Evolutionary conservation across 2,113 vertebrate genomes (phyloP), one percentile per base, ranked within the genome.

Genomic region (Tor tambroides): DNA sequence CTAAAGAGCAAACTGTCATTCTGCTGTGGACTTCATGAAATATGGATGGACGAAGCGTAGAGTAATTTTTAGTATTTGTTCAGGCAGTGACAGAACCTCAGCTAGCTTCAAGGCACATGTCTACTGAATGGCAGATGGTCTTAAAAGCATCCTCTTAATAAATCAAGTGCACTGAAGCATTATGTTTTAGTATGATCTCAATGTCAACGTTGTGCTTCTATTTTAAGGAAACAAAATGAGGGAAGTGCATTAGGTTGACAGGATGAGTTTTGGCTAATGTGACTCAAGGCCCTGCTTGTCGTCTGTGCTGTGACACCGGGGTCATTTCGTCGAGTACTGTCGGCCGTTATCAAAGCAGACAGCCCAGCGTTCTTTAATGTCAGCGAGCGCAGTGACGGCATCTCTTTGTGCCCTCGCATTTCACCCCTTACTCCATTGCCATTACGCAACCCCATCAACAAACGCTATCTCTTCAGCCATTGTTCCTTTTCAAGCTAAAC

Each of bases 211-310:
- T 61, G 1, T 5, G 78, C 75, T 85, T 79, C 78, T 86, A 77
- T 86, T 87, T 84, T 30, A 21, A 78, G 78, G 89, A 56, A 63
- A 8, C 78, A 90, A 89, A 91, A 92, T 56, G 85, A 76, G 85
- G 87, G 91, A 93, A 90, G 91, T 84, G 90, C 91, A 94, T 93
- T 93, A 93, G 80, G 87, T 88, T 88, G 91, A 92, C 90, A 90
- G 87, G 89, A 90, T 41, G 85, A 78, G 87, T 81, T 87, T 86
- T 88, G 56, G 69, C 54, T 87, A 83, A 90, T 83, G 74, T 80
- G 67, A 74, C 87, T 80, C 76, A 26, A 56, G 63, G 67, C 79
- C 6, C 26, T 32, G 54, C 83, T 83, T 10, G 23, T 49, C n/a
- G 23, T 43, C 30, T 63, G 41, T 2, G 38, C 77, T 46, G 41